Evolutionary conservation across 2,113 vertebrate genomes (phyloP), one percentile per base, ranked within the genome.

Genomic region (Phylloscopus trochiloides): DNA sequence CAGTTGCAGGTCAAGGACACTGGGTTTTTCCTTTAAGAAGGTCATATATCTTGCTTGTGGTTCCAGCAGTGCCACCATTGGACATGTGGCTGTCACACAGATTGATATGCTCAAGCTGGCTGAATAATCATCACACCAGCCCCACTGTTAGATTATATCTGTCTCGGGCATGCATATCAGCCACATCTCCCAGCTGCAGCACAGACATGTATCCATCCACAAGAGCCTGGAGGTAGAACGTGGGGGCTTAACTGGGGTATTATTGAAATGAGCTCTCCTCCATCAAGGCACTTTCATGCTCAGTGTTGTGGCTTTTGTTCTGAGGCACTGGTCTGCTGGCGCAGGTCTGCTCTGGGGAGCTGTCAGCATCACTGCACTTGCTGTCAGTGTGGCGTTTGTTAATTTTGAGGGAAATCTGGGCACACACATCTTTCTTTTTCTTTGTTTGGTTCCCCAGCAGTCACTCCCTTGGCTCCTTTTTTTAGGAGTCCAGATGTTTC

Each of bases 401-500:
- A 86, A 90, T 93, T 91, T 89, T 65, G 42, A 87, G 59, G 62
- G 80, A 87, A 86, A 87, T 80, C 24, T 50, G 71, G 4, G 17
- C 66, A 58, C 55, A 36, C 32, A 42, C 6, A 0, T 59, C 78
- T 86, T 51, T 90, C 47, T 74, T 91, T 91, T 71, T 62, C 21
- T 59, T 83, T 58, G 45, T 67, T 62, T 68, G 38, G 9, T 57
- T 45, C 55, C 24, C 31, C 36, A 86, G 75, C 55, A 93, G 87
- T 94, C 34, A 58, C 63, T 75, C 65, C 47, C n/a, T 92, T 81
- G 43, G 79, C 89, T 94, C 59, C 16, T 38, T 87, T 93, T 92
- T 61, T 93, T 82, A 42, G 72, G 86, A 83, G 63, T 66, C 92
- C 94, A 96, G 90, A 88, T 95, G 93, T 88, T 96, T 96, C 70